Evolutionary conservation across 30 jellyfish, hydroid and myxozoan genomes (phyloP), one percentile per base, ranked within the genome.

Genomic region (Sanderia malayensis): DNA sequence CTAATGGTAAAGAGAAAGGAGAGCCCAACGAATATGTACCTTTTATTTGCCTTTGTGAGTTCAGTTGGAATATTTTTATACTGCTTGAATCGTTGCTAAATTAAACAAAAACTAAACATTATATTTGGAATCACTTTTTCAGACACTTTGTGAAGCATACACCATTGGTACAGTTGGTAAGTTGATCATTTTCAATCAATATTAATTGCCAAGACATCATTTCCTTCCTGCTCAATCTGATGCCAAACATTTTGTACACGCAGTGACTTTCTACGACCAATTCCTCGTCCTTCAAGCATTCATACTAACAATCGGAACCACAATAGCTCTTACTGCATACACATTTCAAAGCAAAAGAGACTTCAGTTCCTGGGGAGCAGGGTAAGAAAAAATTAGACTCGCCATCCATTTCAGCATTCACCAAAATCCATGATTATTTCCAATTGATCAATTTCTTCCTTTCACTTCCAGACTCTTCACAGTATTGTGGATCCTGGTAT

Each of bases 71-170:
- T n/a, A n/a, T n/a, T n/a, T n/a, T n/a, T n/a, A n/a, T n/a, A n/a
- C n/a, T n/a, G n/a, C n/a, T n/a, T n/a, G n/a, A n/a, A n/a, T n/a
- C n/a, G n/a, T n/a, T n/a, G n/a, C n/a, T n/a, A n/a, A n/a, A n/a
- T n/a, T n/a, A n/a, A n/a, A n/a, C n/a, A n/a, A n/a, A n/a, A n/a
- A n/a, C n/a, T n/a, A n/a, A n/a, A n/a, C n/a, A n/a, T n/a, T n/a
- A n/a, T n/a, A n/a, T n/a, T n/a, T n/a, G n/a, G n/a, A n/a, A n/a
- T n/a, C n/a, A 37, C 30, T 66, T 24, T 67, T 65, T 13, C 58
- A 88, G 97, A 89, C 97, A 4, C 79, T 89, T 8, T 80, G 93
- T 76, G 97, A 89, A 61, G 97, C 97, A 20, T 89, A 89, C 85
- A 81, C 97, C 2, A 88, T 89, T 64, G 97, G 97, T 44, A 81